phyloP scores from a whole-genome alignment of 1,140 invertebrate genomes.

The Conus ventricosus region DNA sequence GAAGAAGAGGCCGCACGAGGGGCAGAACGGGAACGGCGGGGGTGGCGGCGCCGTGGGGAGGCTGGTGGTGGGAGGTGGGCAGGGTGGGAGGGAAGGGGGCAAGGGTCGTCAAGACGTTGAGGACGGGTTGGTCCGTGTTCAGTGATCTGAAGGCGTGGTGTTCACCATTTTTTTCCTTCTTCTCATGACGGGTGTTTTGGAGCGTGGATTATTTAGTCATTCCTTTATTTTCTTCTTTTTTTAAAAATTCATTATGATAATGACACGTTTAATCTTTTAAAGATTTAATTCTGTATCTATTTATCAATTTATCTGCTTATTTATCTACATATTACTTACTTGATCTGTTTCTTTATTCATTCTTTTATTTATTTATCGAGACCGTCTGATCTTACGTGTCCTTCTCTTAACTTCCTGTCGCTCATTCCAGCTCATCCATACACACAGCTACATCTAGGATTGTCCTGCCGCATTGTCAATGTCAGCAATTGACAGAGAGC shows the following conservation, averaged over 20 bases:
- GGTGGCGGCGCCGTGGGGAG: not conserved
- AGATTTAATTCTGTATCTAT: not conserved
- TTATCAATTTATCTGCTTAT: not conserved
- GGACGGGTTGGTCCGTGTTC: conserved; percentile 16
- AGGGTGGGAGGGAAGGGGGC: not conserved
- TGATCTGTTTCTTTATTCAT: no score
- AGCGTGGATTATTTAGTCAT: not conserved
- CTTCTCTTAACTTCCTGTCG: no score
- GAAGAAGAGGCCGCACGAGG: not conserved
- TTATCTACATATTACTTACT: no score
- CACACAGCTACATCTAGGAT: no score
- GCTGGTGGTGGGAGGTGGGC: not conserved
- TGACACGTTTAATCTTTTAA: not conserved
- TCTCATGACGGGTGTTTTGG: not conserved
- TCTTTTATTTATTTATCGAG: no score
- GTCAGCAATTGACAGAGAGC: no score
- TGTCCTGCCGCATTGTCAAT: no score
- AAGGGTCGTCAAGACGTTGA: not conserved
- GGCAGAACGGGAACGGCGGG: not conserved
- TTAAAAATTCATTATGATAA: no score
- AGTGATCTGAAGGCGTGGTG: not conserved
- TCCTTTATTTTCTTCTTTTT: no score
- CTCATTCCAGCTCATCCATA: no score
- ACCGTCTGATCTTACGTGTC: no score
- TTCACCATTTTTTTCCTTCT: no score